These are phyloP conservation scores for Unio pictorum DNA, from an alignment of 2,888 invertebrate species.

Conservation along the genomic window DNA sequence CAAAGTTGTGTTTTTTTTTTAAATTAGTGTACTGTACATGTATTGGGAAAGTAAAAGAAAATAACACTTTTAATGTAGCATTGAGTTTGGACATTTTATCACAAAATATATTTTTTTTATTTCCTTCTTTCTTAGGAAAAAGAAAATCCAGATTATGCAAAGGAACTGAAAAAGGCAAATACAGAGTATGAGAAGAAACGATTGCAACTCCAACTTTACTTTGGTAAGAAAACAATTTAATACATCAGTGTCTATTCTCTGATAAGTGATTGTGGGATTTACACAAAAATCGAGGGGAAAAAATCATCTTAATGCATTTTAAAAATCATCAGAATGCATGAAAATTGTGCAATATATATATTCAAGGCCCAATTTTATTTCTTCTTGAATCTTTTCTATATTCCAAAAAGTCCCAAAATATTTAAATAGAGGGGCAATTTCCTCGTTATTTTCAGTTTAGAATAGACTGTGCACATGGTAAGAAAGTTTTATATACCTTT, in stretches of 20 bases:
- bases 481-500: no score
- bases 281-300: background rate
- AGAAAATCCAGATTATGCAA: conserved; percentile 95
- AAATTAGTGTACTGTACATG: no score
- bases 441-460: no score
- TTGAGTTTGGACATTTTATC: background rate
- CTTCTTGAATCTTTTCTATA: no score
- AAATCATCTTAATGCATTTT: background rate
- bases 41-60: no score
- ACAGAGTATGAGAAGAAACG: conserved; percentile 93
- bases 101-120: background rate
- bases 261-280: background rate
- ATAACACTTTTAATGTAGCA: background rate
- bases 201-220: conserved; percentile 89
- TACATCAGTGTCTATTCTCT: background rate
- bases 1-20: no score
- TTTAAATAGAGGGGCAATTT: no score
- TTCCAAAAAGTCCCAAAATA: no score
- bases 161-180: conserved; percentile 86
- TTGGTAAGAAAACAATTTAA: conserved; percentile 73
- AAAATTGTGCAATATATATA: background rate
- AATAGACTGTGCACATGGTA: no score
- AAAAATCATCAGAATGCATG: background rate
- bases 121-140: conserved; percentile 80
- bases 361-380: background rate